A percentile compares a stretch with the other conserved stretches of the same genome.
These are phyloP conservation scores for Bombus terrestris DNA, from an alignment of 1,140 invertebrate species.

Conservation along the genomic window DNA sequence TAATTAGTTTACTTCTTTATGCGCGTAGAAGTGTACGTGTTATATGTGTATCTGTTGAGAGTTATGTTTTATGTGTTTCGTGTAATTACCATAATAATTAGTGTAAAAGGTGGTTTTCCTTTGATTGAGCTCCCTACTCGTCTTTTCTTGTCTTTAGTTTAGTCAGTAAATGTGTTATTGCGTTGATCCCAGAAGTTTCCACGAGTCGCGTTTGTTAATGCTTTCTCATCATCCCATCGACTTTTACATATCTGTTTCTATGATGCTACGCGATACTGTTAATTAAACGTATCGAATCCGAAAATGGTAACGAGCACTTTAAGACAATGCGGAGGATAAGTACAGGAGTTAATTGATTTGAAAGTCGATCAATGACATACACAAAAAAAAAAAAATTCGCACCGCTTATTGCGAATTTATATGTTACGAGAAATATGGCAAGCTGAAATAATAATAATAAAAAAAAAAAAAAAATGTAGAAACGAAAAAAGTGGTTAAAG, in stretches of 20 bases:
- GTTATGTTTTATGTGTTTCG: constrained; percentile 46
- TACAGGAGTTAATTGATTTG: constrained; percentile 30
- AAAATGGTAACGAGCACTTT: constrained; percentile 34
- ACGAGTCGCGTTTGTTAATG: constrained; percentile 73
- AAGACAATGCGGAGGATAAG: constrained; percentile 32
- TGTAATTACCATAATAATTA: constrained; percentile 59
- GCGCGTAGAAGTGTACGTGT: constrained; percentile 48
- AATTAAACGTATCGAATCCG: constrained; percentile 24
- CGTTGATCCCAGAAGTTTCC: constrained; percentile 74
- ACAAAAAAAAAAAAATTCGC: background rate
- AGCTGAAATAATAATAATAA: background rate
- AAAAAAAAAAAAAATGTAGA: background rate
- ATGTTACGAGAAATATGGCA: background rate
- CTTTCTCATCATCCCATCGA: constrained; percentile 44
- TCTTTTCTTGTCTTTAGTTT: constrained; percentile 54
- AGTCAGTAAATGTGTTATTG: constrained; percentile 70
- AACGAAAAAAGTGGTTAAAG: background rate
- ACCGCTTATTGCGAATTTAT: background rate
- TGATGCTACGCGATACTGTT: constrained; percentile 22
- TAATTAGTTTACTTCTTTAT: constrained; percentile 57
- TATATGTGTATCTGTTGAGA: constrained; percentile 50
- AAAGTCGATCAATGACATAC: constrained; percentile 12
- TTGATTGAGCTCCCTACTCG: constrained; percentile 77
- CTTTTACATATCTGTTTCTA: constrained; percentile 45
- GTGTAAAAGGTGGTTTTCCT: constrained; percentile 67